Evolutionary conservation across 1,140 invertebrate species (phyloP), one percentile per base, ranked within the genome.

Genomic region (Laodelphax striatellus): DNA sequence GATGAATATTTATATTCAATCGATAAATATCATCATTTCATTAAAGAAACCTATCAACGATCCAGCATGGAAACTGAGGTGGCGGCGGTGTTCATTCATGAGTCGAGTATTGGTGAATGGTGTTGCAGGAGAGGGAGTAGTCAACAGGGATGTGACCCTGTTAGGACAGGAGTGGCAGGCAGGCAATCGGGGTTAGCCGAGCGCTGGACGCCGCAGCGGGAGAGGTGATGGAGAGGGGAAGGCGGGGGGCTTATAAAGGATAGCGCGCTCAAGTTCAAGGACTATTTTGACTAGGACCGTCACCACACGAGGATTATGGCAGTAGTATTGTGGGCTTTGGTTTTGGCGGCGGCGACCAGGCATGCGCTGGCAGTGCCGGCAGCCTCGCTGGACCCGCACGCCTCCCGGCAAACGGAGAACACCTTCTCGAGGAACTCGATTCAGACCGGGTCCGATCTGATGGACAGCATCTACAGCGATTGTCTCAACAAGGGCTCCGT

Each of bases 401-500:
- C 42, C 24, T 34, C 38, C 22, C 4, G 50, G 44, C 46, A 16
- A 1, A 5, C 5, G 46, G 16, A 8, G 2, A 14, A 17, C 16
- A 13, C 46, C 46, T 9, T 50, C 8, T 58, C 64, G 82, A 86
- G 72, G 84, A 82, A 82, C 68, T 72, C 79, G 61, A 77, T 82
- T 61, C 77, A 79, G 64, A 80, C 78, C 52, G 84, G 86, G 61
- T 87, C 87, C 66, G 87, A 91, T 64, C 77, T 88, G 22, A 78
- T 86, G 77, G 82, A 85, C 65, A 82, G 80, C 65, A 83, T 86
- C 65, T 83, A 88, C 70, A 79, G 76, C 63, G 87, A 91, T 64
- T 91, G 88, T 66, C 70, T 88, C 54, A 79, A 82, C 63, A 90
- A 89, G 72, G 87, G 90, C 68, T 87, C 87, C 1, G 80, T 86